Evolutionary conservation across 2,797 vertebrate genomes (phyloP), one percentile per base, ranked within the genome.

Genomic region (Esox lucius): DNA sequence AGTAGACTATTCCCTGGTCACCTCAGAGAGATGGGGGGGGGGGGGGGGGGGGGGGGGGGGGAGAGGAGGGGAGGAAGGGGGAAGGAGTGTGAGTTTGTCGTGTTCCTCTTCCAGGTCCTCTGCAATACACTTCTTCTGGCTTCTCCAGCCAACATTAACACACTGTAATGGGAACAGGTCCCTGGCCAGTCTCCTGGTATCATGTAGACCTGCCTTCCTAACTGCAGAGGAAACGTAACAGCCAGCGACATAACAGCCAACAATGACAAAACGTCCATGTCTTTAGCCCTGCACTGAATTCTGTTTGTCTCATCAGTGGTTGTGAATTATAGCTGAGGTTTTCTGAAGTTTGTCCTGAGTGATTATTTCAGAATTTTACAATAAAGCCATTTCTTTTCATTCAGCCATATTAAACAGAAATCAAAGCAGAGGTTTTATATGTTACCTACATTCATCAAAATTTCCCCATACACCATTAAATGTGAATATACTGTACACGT

Each of bases 1-100:
- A 70, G 84, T 84, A 46, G 42, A 46, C 42, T 46, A 90, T 91
- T 91, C 86, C 75, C 79, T 62, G 70, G 78, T 69, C 68, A 68
- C 69, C 68, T 65, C 17, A 66, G 68, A 78, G 31, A 61, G 35
- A 71, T 31, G 59, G 72, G 35, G 39, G 42, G 42, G 75, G 73
- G 46, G 68, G 73, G 78, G 76, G 69, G 75, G 53, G 39, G 46
- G 28, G 69, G 49, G 46, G 68, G 73, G 78, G 76, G 69, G 75
- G 53, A 39, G 46, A 28, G 69, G 49, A 73, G 73, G 78, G 26
- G 82, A 83, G 79, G 46, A 87, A 74, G 82, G 84, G 87, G 75
- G 76, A 19, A 64, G 67, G 79, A 42, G 70, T 80, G 71, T 72
- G 75, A 56, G 78, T 11, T 46, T 11, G 12, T 46, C 42, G 12